Evolutionary conservation across 1,140 invertebrate species (phyloP).

Genomic region (Scaptomyza graminum): DNA sequence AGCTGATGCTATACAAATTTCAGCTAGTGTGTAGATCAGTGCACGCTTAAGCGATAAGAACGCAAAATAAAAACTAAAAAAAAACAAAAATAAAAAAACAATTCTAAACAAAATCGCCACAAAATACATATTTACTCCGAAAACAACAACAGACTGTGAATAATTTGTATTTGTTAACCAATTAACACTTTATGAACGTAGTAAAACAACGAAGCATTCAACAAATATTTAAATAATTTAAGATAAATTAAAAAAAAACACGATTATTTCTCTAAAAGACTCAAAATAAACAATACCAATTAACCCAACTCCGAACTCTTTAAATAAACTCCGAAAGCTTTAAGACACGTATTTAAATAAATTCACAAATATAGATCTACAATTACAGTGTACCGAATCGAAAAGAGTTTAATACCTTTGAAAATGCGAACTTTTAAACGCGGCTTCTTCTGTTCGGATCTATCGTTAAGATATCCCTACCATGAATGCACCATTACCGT

Average conservation of each 20-base stretch:
- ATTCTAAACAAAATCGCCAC: background rate
- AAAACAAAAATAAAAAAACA: background rate
- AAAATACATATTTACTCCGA: conserved; percentile 3
- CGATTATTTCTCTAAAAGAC: background rate
- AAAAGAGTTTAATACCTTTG: no score
- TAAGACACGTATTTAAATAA: no score
- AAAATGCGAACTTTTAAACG: conserved; percentile 75
- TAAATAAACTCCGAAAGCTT: no score
- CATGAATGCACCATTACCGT: conserved; percentile 77
- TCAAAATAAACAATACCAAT: background rate
- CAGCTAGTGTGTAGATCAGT: conserved; percentile 6
- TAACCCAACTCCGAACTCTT: background rate
- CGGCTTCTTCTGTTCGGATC: conserved; percentile 76
- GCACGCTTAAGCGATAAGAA: conserved; percentile 24
- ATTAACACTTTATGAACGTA: background rate
- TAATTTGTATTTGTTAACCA: background rate
- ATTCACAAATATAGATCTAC: no score
- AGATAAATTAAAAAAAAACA: no score
- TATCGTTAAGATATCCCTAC: conserved; percentile 73
- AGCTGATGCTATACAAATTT: background rate
- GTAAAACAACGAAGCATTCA: background rate
- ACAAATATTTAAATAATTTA: background rate
- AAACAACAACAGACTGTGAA: background rate
- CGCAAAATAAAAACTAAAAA: conserved; percentile 6
- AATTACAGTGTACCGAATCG: background rate